Conservation (phyloP, 2,888 invertebrate species). For the Drosophila subsilvestris region DNA sequence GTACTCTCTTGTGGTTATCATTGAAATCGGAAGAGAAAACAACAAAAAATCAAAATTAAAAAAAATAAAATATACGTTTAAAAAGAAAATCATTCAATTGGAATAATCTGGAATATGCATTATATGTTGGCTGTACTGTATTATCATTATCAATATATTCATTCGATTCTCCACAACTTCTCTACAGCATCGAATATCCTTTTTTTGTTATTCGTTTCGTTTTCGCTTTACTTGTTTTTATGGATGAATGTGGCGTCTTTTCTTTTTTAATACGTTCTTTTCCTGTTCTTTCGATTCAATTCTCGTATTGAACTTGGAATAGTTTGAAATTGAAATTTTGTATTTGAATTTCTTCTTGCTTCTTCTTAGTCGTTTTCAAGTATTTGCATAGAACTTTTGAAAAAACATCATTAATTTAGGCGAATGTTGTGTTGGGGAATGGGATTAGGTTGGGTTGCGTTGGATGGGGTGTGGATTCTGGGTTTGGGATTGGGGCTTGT, state of each 20-base stretch:
- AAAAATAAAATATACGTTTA: not conserved
- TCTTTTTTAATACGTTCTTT: conserved; percentile 47
- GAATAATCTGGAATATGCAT: conserved; percentile 47
- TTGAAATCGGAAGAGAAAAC: not conserved
- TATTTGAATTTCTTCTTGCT: conserved; percentile 12
- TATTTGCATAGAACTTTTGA: conserved; percentile 74
- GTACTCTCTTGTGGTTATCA: not conserved
- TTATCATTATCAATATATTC: conserved; percentile 46
- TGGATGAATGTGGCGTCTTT: conserved; percentile 71
- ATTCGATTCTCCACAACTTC: conserved; percentile 27
- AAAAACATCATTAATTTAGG: conserved; percentile 54
- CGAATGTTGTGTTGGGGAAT: conserved; percentile 33
- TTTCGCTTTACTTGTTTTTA: conserved; percentile 49
- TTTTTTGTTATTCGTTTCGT: conserved; percentile 12
- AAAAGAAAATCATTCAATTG: conserved; percentile 13
- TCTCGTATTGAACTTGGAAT: conserved; percentile 30
- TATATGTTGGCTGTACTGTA: conserved; percentile 48
- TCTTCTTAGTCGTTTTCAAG: conserved; percentile 40
- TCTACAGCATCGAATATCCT: conserved; percentile 12
- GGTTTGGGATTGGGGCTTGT: not conserved
- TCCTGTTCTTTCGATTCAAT: conserved; percentile 34
- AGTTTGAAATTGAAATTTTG: conserved; percentile 30
- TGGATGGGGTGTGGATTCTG: not conserved
- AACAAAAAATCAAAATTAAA: conserved; percentile 1
- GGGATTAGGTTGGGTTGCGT: conserved; percentile 2